Conservation (phyloP, 1,140 invertebrate genomes). For the Paramacrobiotus metropolitanus region DNA sequence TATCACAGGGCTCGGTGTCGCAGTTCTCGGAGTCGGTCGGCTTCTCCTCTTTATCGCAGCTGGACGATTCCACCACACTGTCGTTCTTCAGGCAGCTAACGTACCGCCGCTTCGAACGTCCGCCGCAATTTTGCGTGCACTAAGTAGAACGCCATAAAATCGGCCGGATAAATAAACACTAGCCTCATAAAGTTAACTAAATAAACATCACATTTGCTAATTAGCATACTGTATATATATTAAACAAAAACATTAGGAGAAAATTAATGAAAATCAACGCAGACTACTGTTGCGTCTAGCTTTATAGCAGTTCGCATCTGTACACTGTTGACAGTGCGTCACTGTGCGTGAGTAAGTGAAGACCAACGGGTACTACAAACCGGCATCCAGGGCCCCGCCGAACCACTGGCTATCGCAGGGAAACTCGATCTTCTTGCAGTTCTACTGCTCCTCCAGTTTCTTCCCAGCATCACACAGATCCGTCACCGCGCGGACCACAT, state of each 20-base stretch:
- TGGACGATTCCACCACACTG: constrained; percentile 23
- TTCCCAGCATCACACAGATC: constrained; percentile 10
- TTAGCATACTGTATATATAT: too few relatives aligned
- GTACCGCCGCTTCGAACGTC: constrained; percentile 42
- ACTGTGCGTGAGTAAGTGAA: too few relatives aligned
- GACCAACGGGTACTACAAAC: too few relatives aligned
- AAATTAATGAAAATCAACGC: too few relatives aligned
- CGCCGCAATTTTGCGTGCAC: constrained; percentile 56
- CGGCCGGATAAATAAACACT: too few relatives aligned
- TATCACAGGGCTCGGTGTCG: constrained; percentile 29
- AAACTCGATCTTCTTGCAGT: constrained; percentile 32
- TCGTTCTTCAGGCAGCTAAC: constrained; percentile 54
- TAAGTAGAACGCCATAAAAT: too few relatives aligned
- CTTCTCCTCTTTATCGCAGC: constrained; percentile 39
- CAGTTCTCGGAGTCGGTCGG: constrained; percentile 42
- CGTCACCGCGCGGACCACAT: neutral
- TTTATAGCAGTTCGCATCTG: too few relatives aligned
- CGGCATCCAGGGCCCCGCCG: constrained; percentile 51
- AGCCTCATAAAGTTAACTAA: too few relatives aligned
- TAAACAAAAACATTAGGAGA: too few relatives aligned
- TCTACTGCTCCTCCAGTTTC: constrained; percentile 7
- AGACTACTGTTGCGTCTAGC: too few relatives aligned
- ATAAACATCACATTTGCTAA: too few relatives aligned
- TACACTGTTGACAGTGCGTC: too few relatives aligned
- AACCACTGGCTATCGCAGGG: constrained; percentile 66